Conservation (phyloP, 2,888 invertebrate species). For the Hypena proboscidalis region DNA sequence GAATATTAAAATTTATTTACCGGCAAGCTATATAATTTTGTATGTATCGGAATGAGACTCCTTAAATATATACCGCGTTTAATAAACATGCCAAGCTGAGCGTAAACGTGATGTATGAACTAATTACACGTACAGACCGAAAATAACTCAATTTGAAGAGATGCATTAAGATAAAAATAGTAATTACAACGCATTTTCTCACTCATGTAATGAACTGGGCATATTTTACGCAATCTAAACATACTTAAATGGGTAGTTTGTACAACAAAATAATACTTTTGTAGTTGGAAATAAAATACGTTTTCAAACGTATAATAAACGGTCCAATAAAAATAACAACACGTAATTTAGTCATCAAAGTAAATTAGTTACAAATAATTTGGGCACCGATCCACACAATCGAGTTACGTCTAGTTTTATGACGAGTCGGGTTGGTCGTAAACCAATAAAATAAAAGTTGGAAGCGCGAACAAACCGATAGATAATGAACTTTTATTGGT, state of each 20-base stretch:
- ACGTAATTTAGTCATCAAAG: constrained; percentile 49
- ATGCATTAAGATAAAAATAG: constrained; percentile 33
- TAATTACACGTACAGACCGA: constrained; percentile 24
- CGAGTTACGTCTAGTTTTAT: constrained; percentile 64
- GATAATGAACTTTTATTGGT: constrained; percentile 86
- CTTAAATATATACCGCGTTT: constrained; percentile 29
- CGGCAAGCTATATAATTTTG: constrained; percentile 27
- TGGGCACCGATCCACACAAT: constrained; percentile 45
- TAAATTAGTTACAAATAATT: constrained; percentile 44
- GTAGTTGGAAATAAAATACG: constrained; percentile 32
- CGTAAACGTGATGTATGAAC: constrained; percentile 20
- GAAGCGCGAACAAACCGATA: constrained; percentile 81
- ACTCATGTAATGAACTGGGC: constrained; percentile 22
- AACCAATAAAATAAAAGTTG: constrained; percentile 83
- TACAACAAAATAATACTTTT: constrained; percentile 39
- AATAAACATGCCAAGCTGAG: constrained; percentile 26
- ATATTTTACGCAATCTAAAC: constrained; percentile 27
- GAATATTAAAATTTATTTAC: constrained; percentile 39
- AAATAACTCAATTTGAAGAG: constrained; percentile 27
- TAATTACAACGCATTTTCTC: constrained; percentile 26
- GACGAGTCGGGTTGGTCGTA: constrained; percentile 60
- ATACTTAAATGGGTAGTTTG: constrained; percentile 31
- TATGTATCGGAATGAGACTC: constrained; percentile 17
- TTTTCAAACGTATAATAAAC: constrained; percentile 41
- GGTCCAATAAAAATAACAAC: constrained; percentile 48